phyloP scores from a whole-genome alignment of 2,113 vertebrate species.

The Archilochus colubris region DNA sequence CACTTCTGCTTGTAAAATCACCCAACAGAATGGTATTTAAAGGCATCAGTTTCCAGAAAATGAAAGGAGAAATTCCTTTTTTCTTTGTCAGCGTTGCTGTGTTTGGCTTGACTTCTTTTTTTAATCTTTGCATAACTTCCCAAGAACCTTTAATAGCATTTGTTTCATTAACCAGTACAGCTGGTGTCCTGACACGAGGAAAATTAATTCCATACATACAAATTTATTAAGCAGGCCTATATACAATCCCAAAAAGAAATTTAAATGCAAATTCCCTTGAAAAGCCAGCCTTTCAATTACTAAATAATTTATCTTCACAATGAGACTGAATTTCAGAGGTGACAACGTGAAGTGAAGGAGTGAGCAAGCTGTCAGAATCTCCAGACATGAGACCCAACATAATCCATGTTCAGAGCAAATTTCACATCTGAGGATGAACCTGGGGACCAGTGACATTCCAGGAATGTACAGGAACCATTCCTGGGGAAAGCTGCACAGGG shows the following conservation, averaged over 20 bases:
- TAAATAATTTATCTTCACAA: neutral
- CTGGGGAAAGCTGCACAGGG: neutral
- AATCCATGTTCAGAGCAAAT: neutral
- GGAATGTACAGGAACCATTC: neutral
- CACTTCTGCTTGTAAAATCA: neutral
- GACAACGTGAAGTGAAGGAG: neutral
- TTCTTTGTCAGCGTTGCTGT: neutral
- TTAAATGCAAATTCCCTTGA: neutral
- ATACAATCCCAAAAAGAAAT: neutral
- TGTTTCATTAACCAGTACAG: neutral
- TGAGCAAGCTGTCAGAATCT: neutral
- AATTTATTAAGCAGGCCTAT: neutral
- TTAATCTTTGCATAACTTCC: neutral
- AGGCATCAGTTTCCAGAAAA: neutral
- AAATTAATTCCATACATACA: neutral
- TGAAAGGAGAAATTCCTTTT: neutral
- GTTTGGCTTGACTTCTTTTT: neutral
- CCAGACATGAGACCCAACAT: neutral
- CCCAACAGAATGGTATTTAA: neutral
- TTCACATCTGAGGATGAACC: neutral
- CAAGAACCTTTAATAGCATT: neutral
- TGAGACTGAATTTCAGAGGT: rapidly evolving
- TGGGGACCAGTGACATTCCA: neutral
- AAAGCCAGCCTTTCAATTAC: neutral
- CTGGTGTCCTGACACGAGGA: neutral